These are phyloP conservation scores for Ichneumoninae sp. DNA, from an alignment of 2,888 invertebrate genomes.

Conservation along the genomic window DNA sequence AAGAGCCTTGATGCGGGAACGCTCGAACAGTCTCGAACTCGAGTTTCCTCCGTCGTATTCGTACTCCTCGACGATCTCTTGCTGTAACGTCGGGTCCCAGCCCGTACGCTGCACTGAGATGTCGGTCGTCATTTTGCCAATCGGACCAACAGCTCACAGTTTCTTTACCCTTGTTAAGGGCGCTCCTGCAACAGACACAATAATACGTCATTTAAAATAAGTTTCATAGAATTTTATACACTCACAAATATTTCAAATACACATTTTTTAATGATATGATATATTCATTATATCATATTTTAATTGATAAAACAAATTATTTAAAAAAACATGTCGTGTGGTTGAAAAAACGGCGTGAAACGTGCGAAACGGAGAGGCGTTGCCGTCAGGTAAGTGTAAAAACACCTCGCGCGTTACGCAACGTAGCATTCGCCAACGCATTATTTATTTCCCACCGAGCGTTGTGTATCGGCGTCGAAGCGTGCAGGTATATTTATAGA, in stretches of 20 bases:
- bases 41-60: conserved; percentile 99
- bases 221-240: background rate
- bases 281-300: background rate
- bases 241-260: too few relatives aligned
- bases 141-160: conserved; percentile 82
- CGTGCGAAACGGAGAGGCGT: conserved; percentile 16
- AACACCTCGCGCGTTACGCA: conserved; percentile 53
- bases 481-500: conserved; percentile 48
- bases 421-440: conserved; percentile 40
- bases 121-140: conserved; percentile 95
- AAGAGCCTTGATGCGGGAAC: conserved; percentile 99
- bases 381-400: background rate
- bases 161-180: conserved; percentile 80
- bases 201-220: conserved; percentile 9
- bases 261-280: too few relatives aligned
- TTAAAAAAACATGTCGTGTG: background rate
- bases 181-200: conserved; percentile 76
- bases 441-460: conserved; percentile 32
- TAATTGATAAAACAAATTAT: background rate
- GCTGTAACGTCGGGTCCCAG: conserved; percentile 97
- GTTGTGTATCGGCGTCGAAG: background rate
- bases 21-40: conserved; percentile 99
- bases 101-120: conserved; percentile 94
- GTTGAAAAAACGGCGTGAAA: background rate
- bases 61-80: conserved; percentile 98